Evolutionary conservation across 2,113 vertebrate genomes (phyloP).

Genomic region (Suncus etruscus): DNA sequence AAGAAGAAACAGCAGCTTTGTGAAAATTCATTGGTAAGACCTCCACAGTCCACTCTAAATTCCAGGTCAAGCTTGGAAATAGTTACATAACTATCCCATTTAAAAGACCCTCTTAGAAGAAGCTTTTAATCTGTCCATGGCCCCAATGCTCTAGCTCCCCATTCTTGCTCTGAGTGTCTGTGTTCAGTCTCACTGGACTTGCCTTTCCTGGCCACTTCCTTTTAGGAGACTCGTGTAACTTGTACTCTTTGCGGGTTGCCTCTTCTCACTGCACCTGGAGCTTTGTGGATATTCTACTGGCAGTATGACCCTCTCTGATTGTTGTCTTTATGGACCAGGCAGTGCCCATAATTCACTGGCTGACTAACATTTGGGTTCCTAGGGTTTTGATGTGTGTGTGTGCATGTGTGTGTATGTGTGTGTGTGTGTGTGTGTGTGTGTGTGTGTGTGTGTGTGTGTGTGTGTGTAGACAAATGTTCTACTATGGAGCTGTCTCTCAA

Average conservation of each 20-base stretch:
- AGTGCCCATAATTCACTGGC: neutral
- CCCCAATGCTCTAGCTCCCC: too few relatives aligned
- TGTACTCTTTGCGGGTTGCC: neutral
- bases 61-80: too few relatives aligned
- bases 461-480: too few relatives aligned
- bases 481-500: too few relatives aligned
- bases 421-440: too few relatives aligned
- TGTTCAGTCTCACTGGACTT: neutral
- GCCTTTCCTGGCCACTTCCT: neutral
- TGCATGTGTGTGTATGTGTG: too few relatives aligned
- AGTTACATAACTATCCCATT: too few relatives aligned
- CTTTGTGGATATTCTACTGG: neutral
- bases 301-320: fast-evolving
- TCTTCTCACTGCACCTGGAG: neutral
- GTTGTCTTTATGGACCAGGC: fast-evolving
- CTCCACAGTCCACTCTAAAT: too few relatives aligned
- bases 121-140: fast-evolving
- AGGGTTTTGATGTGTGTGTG: neutral
- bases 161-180: neutral
- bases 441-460: too few relatives aligned
- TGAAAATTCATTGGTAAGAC: too few relatives aligned
- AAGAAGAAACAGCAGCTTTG: too few relatives aligned
- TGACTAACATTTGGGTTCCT: neutral
- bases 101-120: neutral
- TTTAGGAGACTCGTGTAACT: fast-evolving